These are phyloP conservation scores for Clivina fossor DNA, from an alignment of 2,888 invertebrate species.

Conservation along the genomic window DNA sequence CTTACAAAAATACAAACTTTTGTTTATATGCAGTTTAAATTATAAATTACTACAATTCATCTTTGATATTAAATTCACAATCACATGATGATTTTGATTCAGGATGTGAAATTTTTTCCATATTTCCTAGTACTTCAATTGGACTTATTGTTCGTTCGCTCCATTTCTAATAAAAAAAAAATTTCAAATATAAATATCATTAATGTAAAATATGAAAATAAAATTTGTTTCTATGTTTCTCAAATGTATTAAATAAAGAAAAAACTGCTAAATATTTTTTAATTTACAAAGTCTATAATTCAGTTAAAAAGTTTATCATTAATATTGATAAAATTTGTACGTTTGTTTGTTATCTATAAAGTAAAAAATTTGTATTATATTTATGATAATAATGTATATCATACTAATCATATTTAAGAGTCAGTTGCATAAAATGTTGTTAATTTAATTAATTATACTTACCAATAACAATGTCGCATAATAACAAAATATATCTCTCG, in stretches of 20 bases:
- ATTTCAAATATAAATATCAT: not conserved
- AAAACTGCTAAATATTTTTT: not conserved
- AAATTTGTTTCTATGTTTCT: not conserved
- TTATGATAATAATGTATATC: constrained; percentile 32
- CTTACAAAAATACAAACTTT: too few species aligned
- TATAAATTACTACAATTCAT: constrained; percentile 57
- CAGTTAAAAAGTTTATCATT: not conserved
- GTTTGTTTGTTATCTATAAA: constrained; percentile 6
- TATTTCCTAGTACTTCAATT: constrained; percentile 59
- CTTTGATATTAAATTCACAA: constrained; percentile 47
- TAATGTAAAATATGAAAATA: not conserved
- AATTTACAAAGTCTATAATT: not conserved
- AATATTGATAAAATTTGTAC: not conserved
- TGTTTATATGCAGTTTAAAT: too few species aligned
- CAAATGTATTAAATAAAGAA: not conserved
- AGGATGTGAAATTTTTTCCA: constrained; percentile 64
- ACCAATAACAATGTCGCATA: constrained; percentile 72
- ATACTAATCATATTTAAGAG: constrained; percentile 28
- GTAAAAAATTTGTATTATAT: constrained; percentile 30
- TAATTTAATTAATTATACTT: constrained; percentile 39
- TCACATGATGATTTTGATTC: constrained; percentile 52
- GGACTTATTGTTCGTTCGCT: constrained; percentile 64
- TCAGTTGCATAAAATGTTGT: constrained; percentile 11
- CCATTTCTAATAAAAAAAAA: constrained; percentile 65
- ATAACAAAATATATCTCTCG: constrained; percentile 86